Evolutionary conservation across 1,140 invertebrate genomes (phyloP), one percentile per base, ranked within the genome.

Genomic region (Meteorus sp.): DNA sequence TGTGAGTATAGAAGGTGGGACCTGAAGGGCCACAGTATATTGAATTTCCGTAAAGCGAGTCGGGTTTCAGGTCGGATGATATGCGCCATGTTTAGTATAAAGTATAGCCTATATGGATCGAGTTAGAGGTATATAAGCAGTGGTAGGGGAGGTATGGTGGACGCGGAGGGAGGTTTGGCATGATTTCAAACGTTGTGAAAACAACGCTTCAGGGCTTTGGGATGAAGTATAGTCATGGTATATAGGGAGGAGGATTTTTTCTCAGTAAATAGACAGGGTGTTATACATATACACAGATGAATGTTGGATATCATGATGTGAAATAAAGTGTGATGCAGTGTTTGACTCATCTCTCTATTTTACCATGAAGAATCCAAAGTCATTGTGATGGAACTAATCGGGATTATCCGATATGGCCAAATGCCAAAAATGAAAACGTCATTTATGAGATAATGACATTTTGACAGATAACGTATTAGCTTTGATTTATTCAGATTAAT

Each of bases 1-100:
- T 39, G 6, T 2, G 35, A 15, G 35, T n/a, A 17, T 11, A 52
- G 33, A 9, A 11, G 5, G 19, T 17, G n/a, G 29, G 22, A 25
- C 7, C 13, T 20, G n/a, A 11, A 39, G 51, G 47, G 15, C 37
- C 19, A 31, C 35, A 66, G 67, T 70, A 72, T 75, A 75, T 73
- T 73, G 71, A 75, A 75, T 75, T 75, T 73, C 73, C 66, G 25
- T 39, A 68, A 73, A 72, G 70, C 62, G 69, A 64, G 67, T 72
- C 61, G 68, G 50, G 66, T 73, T 72, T 70, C 73, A 68, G 67
- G 65, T n/a, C 60, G 65, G 63, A 67, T 70, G 67, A 72, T 72
- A 72, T 61, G 57, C 63, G 59, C 45, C 59, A 43, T 52, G 35
- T 27, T 56, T 7, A 7, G 11, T 33, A 33, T 11, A 11, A 7